Evolutionary conservation across 2,113 vertebrate genomes (phyloP), one percentile per base, ranked within the genome.

Genomic region (Ornithorhynchus anatinus): DNA sequence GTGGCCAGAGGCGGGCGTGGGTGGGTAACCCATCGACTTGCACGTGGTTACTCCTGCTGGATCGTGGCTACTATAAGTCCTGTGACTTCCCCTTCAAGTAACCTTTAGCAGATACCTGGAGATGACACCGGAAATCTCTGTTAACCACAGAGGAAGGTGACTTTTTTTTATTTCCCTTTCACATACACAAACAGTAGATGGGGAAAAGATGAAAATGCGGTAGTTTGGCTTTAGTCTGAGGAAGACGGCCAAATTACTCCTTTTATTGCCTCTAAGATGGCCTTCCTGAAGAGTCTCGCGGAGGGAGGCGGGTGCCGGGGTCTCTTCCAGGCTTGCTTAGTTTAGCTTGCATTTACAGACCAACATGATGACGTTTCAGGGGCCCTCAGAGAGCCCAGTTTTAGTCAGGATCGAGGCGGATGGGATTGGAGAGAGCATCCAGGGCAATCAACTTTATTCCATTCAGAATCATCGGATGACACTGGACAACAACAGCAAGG

Each of bases 21-120:
- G 37, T 33, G 45, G 51, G 8, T 23, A 2, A 71, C 23, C 70
- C 73, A 40, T 67, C 57, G 72, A 65, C 72, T 79, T 58, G 75
- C 83, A 81, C 78, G 75, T 81, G 80, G 72, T 74, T 81, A 69
- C 56, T 22, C 22, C 52, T 39, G 52, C 39, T 50, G 52, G 52
- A 33, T 61, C 44, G 62, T 37, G 57, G 63, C 81, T 79, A 69
- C 69, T 65, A 70, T 47, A 69, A 23, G 29, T 47, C 61, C 51
- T 48, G 42, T 48, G 45, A 66, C 20, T 25, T 7, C 43, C n/a
- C n/a, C 16, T 6, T 10, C 4, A 31, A 4, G 25, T 56, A 61
- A 10, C 57, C 57, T 70, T 64, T 75, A 32, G 31, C 22, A 76
- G 63, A 19, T 39, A 61, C 59, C 59, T 76, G 2, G n/a, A 60